Evolutionary conservation across 1,140 invertebrate genomes (phyloP), one percentile per base, ranked within the genome.

Genomic region (Drosophila chauvacae): DNA sequence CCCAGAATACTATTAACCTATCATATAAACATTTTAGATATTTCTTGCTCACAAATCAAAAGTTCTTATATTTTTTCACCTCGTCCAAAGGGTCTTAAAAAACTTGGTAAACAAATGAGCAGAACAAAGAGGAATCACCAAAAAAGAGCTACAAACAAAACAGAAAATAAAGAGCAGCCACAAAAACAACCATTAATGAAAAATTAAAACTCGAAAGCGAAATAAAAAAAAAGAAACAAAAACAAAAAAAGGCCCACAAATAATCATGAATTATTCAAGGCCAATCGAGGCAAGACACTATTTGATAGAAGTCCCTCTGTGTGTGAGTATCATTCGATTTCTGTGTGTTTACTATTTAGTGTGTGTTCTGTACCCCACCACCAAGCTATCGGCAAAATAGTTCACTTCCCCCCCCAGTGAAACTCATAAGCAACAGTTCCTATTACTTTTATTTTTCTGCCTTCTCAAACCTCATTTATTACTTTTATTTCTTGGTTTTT

Each of bases 241-340:
- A 28, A 13, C 33, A 35, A 3, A 11, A 35, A 41, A 50, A 59
- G 42, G 72, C 61, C 53, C 65, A 72, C 63, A 77, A 72, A 80
- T 88, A 85, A 88, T 90, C 85, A 88, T 88, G 84, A 90, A 88
- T 90, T 88, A 90, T 88, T 88, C 84, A 88, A 88, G 84, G 84
- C 66, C 85, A 81, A 90, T 73, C 74, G 47, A 60, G 63, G 47
- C 60, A 37, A 20, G 20, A 20, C 55, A 81, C 44, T 88, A 75
- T 82, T 78, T 60, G 68, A 68, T 78, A 55, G 42, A 66, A 30
- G 41, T 65, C 10, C 2, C n/a, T 16, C 4, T 30, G 37, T 41
- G 51, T 72, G 37, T 33, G 66, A 13, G 14, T 74, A 76, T 75
- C 60, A 23, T 72, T 72, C 69, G 69, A 59, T 59, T 71, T 48